These are phyloP conservation scores for Rhopalosiphum nymphaeae DNA, from an alignment of 2,888 invertebrate genomes.

Conservation along the genomic window DNA sequence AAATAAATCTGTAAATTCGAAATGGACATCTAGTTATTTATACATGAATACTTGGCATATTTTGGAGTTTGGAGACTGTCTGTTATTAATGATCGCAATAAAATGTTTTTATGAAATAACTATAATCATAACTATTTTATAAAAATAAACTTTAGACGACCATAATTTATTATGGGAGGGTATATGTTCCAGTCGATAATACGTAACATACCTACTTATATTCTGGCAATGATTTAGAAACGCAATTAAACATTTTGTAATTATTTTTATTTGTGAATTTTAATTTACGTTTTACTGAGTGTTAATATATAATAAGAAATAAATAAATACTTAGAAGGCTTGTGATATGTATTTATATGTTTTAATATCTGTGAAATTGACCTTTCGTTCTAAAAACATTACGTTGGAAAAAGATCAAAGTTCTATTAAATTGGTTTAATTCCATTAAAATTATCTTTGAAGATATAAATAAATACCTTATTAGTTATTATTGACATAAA, in stretches of 20 bases:
- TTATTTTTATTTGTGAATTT: not conserved
- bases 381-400: constrained; percentile 4
- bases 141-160: not conserved
- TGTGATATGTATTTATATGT: not conserved
- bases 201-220: not conserved
- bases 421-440: not conserved
- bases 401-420: not conserved
- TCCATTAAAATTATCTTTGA: not conserved
- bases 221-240: not conserved
- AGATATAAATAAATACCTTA: not conserved
- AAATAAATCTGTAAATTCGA: not conserved
- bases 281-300: not conserved
- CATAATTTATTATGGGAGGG: not conserved
- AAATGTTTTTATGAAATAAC: constrained; percentile 16
- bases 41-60: constrained; percentile 39
- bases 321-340: not conserved
- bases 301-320: not conserved
- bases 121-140: not conserved
- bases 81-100: constrained; percentile 4
- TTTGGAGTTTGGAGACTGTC: not conserved
- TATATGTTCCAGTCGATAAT: not conserved
- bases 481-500: not conserved
- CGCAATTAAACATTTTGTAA: constrained; percentile 7
- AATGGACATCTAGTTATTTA: constrained; percentile 30
- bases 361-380: not conserved